Conservation (phyloP, 1,140 invertebrate genomes). For the Globodera ellingtonae region DNA sequence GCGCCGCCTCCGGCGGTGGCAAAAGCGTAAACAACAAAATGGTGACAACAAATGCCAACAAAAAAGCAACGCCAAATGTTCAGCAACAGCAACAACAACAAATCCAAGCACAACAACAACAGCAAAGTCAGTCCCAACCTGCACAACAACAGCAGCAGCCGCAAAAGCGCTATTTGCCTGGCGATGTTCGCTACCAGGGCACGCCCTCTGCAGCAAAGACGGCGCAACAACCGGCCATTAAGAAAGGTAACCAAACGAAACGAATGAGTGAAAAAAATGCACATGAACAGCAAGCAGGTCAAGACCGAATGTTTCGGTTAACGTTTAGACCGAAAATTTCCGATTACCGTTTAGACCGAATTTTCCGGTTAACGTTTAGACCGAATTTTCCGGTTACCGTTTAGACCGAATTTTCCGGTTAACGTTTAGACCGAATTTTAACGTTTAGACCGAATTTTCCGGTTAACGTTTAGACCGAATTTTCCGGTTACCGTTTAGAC, state of each 20-base stretch:
- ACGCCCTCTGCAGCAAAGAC: background rate
- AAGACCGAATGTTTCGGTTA: no score
- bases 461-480: no score
- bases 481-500: no score
- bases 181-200: constrained; percentile 52
- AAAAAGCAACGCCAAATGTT: background rate
- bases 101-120: background rate
- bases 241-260: background rate
- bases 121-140: background rate
- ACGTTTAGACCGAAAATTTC: no score
- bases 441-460: no score
- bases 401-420: no score
- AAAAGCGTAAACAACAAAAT: background rate
- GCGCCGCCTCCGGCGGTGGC: background rate
- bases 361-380: no score
- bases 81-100: constrained; percentile 19
- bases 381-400: no score
- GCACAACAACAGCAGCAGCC: background rate
- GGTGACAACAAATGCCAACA: background rate
- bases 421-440: no score
- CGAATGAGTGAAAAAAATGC: no score
- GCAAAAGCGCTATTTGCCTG: constrained; percentile 48
- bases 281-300: no score
- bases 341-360: no score
- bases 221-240: background rate